A percentile compares a stretch with the other conserved stretches of the same genome.
phyloP scores from a whole-genome alignment of 2,797 vertebrate species.

The Myotis planiceps region DNA sequence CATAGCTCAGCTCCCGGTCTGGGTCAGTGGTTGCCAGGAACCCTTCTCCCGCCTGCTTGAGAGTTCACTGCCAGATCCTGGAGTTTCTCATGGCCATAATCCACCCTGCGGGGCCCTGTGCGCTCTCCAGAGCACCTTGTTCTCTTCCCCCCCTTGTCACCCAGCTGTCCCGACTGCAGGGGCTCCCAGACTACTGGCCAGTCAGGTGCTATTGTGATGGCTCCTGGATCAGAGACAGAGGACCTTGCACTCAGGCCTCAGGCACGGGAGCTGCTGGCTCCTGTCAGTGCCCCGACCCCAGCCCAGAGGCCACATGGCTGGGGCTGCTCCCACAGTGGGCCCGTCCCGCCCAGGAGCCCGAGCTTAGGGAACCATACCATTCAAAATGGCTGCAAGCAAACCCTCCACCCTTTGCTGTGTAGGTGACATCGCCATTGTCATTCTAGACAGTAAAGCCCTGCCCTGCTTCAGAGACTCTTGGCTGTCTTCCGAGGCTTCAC shows the following conservation, averaged over 20 bases:
- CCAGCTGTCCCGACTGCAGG: not conserved
- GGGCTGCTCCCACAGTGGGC: not conserved
- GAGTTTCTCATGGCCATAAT: not conserved
- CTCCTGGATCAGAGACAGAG: not conserved
- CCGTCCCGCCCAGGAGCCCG: not conserved
- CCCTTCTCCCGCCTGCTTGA: not conserved
- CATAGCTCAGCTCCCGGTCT: too few relatives aligned
- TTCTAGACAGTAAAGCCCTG: not conserved
- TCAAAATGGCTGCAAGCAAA: not conserved
- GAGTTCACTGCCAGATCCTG: not conserved
- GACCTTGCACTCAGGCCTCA: not conserved
- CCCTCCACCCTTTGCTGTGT: not conserved
- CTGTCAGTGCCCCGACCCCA: not conserved
- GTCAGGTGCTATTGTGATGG: not conserved
- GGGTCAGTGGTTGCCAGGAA: rapidly evolving
- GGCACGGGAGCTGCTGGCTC: not conserved
- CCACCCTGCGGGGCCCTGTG: too few relatives aligned
- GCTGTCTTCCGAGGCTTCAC: not conserved
- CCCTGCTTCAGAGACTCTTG: not conserved
- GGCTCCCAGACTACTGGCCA: not conserved
- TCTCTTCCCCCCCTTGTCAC: not conserved
- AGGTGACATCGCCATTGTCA: not conserved
- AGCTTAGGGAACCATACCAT: not conserved
- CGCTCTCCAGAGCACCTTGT: not conserved
- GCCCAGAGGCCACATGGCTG: rapidly evolving